Conservation (phyloP, 1,140 invertebrate species). For the Drosophila grimshawi region DNA sequence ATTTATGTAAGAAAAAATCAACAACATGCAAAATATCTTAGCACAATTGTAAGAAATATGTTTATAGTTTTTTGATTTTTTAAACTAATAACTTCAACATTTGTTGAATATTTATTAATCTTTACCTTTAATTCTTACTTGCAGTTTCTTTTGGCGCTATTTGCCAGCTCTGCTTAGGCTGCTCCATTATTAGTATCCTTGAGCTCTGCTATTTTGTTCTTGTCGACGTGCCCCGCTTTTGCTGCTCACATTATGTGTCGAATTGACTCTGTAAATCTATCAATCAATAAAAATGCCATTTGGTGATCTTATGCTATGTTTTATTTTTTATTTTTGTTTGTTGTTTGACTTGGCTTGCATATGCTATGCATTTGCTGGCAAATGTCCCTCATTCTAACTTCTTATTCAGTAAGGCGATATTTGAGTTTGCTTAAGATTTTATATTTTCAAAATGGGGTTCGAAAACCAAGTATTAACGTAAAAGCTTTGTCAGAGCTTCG, state of each 20-base stretch:
- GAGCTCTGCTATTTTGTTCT: slow-evolving; percentile 90
- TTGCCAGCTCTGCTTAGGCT: slow-evolving; percentile 90
- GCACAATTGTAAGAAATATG: too few species aligned
- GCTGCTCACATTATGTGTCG: slow-evolving; percentile 15
- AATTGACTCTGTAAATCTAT: slow-evolving; percentile 3
- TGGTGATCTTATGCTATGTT: slow-evolving; percentile 14
- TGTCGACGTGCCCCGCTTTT: slow-evolving; percentile 72
- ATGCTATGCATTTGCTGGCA: slow-evolving; percentile 35
- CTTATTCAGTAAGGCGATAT: slow-evolving; percentile 5
- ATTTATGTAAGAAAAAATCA: too few species aligned
- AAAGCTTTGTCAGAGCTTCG: neutral
- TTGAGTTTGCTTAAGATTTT: neutral
- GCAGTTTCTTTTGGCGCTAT: slow-evolving; percentile 90
- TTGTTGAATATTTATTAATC: too few species aligned
- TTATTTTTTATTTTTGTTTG: slow-evolving; percentile 36
- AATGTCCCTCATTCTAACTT: slow-evolving; percentile 35
- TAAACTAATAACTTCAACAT: neutral
- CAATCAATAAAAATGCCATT: slow-evolving; percentile 29
- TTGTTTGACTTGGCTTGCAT: slow-evolving; percentile 43
- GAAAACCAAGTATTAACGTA: neutral
- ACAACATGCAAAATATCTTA: too few species aligned
- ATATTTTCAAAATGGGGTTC: neutral
- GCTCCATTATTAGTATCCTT: slow-evolving; percentile 88
- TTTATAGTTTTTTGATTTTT: too few species aligned
- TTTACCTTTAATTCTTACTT: slow-evolving; percentile 33